Evolutionary conservation across 2,888 invertebrate species (phyloP).

Genomic region (Lochmaea capreae): DNA sequence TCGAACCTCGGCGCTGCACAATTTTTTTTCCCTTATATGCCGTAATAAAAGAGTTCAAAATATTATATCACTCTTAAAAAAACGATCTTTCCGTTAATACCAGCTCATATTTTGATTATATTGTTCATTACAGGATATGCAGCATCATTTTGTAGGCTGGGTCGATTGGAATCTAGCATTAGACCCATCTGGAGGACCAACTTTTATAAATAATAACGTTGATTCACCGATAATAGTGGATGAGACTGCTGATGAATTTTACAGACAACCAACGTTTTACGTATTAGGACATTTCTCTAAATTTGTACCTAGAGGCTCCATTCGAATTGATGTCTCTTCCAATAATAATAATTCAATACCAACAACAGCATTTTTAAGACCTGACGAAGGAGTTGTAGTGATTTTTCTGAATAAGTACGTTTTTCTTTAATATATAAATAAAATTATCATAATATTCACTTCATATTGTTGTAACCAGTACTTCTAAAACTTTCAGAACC

Average conservation of each 20-base stretch:
- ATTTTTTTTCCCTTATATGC: too few relatives aligned
- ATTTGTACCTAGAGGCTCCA: slow-evolving; percentile 75
- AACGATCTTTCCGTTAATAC: background rate
- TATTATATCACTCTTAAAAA: too few relatives aligned
- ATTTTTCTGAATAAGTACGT: slow-evolving; percentile 67
- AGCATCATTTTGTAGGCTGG: slow-evolving; percentile 75
- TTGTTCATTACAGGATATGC: background rate
- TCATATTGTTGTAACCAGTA: too few relatives aligned
- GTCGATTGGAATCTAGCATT: slow-evolving; percentile 91
- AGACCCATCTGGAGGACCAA: slow-evolving; percentile 81
- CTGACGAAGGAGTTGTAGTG: slow-evolving; percentile 65
- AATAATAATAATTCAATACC: slow-evolving; percentile 59
- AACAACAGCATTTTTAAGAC: slow-evolving; percentile 68
- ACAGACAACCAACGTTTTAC: slow-evolving; percentile 91
- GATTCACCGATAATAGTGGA: slow-evolving; percentile 84
- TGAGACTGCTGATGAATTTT: slow-evolving; percentile 75
- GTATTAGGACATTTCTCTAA: slow-evolving; percentile 80
- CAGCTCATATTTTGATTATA: slow-evolving; percentile 56
- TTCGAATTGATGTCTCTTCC: slow-evolving; percentile 57
- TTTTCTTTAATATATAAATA: too few relatives aligned
- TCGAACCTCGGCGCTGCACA: too few relatives aligned
- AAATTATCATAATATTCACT: too few relatives aligned
- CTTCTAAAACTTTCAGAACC: too few relatives aligned
- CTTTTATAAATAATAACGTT: slow-evolving; percentile 81
- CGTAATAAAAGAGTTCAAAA: too few relatives aligned